Base-by-base conservation (phyloP, 2,113 vertebrate species). In the Pseudorasbora parva region DNA sequence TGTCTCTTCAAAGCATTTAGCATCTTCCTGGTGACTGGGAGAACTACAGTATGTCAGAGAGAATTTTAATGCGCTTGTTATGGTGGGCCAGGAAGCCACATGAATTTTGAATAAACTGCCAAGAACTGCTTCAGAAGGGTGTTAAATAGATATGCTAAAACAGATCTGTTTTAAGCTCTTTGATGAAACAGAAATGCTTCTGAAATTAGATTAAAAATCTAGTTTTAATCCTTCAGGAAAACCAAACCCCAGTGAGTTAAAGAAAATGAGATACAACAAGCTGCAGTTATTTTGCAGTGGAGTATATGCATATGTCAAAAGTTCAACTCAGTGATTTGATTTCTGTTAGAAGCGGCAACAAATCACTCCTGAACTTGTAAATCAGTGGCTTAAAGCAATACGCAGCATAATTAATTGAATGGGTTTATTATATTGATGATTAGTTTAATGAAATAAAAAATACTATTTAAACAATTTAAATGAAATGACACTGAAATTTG, bases 101-200 rank as follows among this genome's bases (percentile, higher is more conserved):
- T 78, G 33, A 25, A 78, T 78, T 60, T 78, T 78, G 37, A 60
- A 78, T 78, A 78, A 15, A 78, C 56, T 43, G 75, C 75, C 81
- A 75, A 56, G 57, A 49, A 62, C 81, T 43, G 71, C 25, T 76
- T 51, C 8, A 43, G 56, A 78, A 78, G 17, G 30, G 12, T 77
- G 75, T 59, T 23, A 59, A 59, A 43, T 23, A 43, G 33, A 59
- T n/a, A 25, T 43, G 21, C n/a, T 15, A 72, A n/a, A 23, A 47
- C 49, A 21, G 15, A 30, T 21, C 17, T 30, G 27, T 21, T n/a
- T 21, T 21, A 33, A 76, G 30, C 68, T 23, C 75, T 60, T 25
- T 43, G 37, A 78, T 78, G 33, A n/a, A 78, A 25, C 51, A 41
- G 25, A 77, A 57, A 23, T 57, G 30, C 21, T 57, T 57, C 37